Evolutionary conservation across 1,140 invertebrate species (phyloP).

Genomic region (Acromyrmex charruanus): DNA sequence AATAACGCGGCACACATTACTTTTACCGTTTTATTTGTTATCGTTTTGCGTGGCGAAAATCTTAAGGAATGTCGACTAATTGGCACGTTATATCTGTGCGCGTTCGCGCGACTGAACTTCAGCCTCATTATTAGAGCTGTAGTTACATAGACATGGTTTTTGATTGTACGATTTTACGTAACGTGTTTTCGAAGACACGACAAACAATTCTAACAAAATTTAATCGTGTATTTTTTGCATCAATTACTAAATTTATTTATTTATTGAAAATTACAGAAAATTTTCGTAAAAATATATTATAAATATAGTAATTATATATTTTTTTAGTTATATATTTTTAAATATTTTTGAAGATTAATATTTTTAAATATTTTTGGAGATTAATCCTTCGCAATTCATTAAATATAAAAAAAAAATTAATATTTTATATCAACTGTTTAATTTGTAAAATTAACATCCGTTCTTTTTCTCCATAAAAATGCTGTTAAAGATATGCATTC

Average conservation of each 20-base stretch:
- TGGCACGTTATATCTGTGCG: constrained; percentile 35
- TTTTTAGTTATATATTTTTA: background rate
- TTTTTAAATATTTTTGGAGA: background rate
- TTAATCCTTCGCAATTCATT: background rate
- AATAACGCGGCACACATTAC: background rate
- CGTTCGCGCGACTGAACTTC: constrained; percentile 22
- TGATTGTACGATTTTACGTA: background rate
- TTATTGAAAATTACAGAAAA: background rate
- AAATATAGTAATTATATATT: background rate
- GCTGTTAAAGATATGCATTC: background rate
- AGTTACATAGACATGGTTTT: background rate
- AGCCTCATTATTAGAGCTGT: constrained; percentile 21
- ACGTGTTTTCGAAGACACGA: background rate
- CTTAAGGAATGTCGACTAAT: constrained; percentile 44
- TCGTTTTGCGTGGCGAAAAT: constrained; percentile 29
- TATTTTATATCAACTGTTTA: background rate
- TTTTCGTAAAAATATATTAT: background rate
- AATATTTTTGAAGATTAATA: background rate
- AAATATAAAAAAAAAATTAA: background rate
- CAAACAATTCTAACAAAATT: constrained; percentile 13
- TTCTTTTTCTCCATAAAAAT: background rate
- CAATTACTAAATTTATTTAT: constrained; percentile 1
- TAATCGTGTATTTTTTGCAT: background rate
- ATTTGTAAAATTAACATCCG: background rate
- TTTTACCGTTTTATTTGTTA: constrained; percentile 42